These are phyloP conservation scores for Sinelater perroti DNA, from an alignment of 2,888 invertebrate genomes.

Conservation along the genomic window DNA sequence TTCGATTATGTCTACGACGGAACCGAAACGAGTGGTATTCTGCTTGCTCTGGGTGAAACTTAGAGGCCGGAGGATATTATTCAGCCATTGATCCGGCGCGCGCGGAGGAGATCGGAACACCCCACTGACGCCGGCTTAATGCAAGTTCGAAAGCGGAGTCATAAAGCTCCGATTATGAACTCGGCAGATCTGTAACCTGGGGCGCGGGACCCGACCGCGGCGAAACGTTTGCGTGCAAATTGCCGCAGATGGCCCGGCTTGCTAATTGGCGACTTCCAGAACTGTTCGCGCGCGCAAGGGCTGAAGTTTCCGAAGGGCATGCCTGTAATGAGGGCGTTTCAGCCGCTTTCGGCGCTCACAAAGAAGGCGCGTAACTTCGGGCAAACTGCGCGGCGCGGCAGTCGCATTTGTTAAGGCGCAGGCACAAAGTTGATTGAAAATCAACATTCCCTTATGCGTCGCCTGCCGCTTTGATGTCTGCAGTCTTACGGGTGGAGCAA, in stretches of 20 bases:
- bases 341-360: conserved; percentile 10
- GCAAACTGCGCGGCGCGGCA: conserved; percentile 10
- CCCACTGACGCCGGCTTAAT: conserved; percentile 26
- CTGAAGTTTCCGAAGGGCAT: neutral
- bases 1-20: too few species aligned
- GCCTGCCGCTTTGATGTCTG: conserved; percentile 18
- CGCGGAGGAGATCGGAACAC: conserved; percentile 32
- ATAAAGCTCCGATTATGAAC: conserved; percentile 36
- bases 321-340: conserved; percentile 12
- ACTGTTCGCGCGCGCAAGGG: too few species aligned
- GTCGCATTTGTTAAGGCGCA: conserved; percentile 19
- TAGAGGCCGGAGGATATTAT: conserved; percentile 33
- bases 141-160: conserved; percentile 23
- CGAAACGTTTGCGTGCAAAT: conserved; percentile 9
- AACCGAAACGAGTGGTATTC: too few species aligned
- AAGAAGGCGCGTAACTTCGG: conserved; percentile 15
- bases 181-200: conserved; percentile 24
- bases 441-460: conserved; percentile 30
- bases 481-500: conserved; percentile 20
- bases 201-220: too few species aligned
- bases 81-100: conserved; percentile 33
- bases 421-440: conserved; percentile 31
- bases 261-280: neutral
- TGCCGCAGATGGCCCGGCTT: neutral
- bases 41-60: conserved; percentile 30